phyloP scores from a whole-genome alignment of 2,113 vertebrate species.

The Alaudala cheleensis region DNA sequence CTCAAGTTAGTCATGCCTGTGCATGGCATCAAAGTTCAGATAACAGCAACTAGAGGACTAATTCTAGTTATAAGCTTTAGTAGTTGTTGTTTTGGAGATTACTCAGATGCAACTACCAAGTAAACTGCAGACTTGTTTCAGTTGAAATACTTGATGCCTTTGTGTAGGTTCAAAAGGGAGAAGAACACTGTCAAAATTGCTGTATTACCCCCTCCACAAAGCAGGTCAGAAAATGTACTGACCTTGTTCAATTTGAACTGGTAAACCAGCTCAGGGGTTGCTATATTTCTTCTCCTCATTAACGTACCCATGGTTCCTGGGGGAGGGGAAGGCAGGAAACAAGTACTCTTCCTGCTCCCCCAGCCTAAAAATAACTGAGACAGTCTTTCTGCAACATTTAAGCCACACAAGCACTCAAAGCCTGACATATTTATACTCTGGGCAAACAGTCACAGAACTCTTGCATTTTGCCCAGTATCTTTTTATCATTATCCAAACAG shows the following conservation, averaged over 20 bases:
- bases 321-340: background rate
- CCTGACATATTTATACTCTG: constrained; percentile 18
- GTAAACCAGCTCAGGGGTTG: background rate
- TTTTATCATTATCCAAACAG: constrained; percentile 25
- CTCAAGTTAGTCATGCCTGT: background rate
- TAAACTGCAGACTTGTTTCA: background rate
- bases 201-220: background rate
- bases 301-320: background rate
- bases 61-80: background rate
- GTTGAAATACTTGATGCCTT: background rate
- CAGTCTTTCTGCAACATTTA: background rate
- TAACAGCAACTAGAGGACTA: background rate
- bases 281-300: background rate
- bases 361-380: constrained; percentile 16
- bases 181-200: background rate
- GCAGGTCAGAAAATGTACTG: background rate
- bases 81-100: background rate
- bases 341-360: constrained; percentile 14
- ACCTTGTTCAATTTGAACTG: background rate
- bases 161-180: background rate
- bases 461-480: background rate
- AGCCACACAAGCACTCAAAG: background rate
- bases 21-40: background rate
- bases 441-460: constrained; percentile 20
- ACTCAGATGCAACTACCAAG: background rate